These are phyloP conservation scores for Agrilus planipennis DNA, from an alignment of 1,140 invertebrate species.

Conservation along the genomic window DNA sequence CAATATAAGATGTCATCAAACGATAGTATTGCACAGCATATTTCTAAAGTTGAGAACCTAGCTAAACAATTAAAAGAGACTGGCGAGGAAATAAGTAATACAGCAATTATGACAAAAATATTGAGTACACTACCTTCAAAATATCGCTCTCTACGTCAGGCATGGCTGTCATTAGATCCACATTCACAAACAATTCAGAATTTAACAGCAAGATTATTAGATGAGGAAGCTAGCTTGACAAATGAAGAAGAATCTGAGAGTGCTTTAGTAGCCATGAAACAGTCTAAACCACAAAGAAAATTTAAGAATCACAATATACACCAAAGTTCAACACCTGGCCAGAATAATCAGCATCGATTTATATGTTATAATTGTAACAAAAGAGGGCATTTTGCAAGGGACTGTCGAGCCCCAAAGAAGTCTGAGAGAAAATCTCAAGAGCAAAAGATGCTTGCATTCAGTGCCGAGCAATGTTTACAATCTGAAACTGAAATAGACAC, in stretches of 20 bases:
- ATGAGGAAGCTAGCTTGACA: conserved; percentile 29
- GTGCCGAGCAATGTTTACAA: neutral
- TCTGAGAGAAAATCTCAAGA: neutral
- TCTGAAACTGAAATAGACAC: neutral
- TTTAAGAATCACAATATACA: no score
- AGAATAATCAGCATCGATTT: conserved; percentile 9
- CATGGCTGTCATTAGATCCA: conserved; percentile 27
- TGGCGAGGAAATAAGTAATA: conserved; percentile 29
- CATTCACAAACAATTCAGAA: conserved; percentile 26
- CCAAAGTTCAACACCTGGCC: no score
- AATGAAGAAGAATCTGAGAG: conserved; percentile 19
- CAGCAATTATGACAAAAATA: conserved; percentile 30
- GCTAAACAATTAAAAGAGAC: conserved; percentile 27
- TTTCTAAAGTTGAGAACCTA: conserved; percentile 30
- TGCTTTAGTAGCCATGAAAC: conserved; percentile 5
- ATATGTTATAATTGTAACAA: conserved; percentile 23
- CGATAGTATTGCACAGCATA: conserved; percentile 28
- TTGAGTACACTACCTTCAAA: conserved; percentile 22
- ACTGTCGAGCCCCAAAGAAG: conserved; percentile 9
- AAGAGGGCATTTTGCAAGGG: conserved; percentile 21
- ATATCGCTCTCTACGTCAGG: conserved; percentile 23
- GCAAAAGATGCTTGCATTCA: neutral
- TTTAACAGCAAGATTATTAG: conserved; percentile 29
- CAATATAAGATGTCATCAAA: conserved; percentile 26
- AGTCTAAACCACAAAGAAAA: neutral